phyloP scores from a whole-genome alignment of 2,888 invertebrate species.

The Ochropleura leucogaster region DNA sequence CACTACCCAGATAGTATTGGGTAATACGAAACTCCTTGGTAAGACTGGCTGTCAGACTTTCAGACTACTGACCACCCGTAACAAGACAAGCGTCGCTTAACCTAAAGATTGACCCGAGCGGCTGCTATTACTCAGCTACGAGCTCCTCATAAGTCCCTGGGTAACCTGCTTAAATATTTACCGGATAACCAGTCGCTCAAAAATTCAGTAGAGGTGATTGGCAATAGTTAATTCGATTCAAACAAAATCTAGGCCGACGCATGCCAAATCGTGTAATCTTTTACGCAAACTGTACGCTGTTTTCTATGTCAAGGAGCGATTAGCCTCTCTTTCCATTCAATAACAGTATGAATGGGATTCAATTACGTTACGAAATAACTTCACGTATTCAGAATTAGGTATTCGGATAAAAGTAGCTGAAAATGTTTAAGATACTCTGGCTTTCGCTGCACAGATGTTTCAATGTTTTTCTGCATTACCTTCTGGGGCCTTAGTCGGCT shows the following conservation, averaged over 20 bases:
- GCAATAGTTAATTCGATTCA: slow-evolving; percentile 32
- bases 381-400: background rate
- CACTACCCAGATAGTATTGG: too few species aligned
- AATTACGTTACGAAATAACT: slow-evolving; percentile 63
- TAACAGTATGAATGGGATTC: slow-evolving; percentile 63
- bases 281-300: slow-evolving; percentile 48
- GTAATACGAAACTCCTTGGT: too few species aligned
- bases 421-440: background rate
- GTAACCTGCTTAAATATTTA: background rate
- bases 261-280: slow-evolving; percentile 44
- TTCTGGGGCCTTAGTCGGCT: too few species aligned
- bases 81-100: too few species aligned
- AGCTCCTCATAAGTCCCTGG: background rate
- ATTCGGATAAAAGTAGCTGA: background rate
- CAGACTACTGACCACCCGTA: too few species aligned
- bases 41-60: too few species aligned
- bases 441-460: background rate
- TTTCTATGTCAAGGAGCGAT: slow-evolving; percentile 63
- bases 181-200: background rate
- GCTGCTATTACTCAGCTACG: too few species aligned
- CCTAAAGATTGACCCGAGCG: too few species aligned
- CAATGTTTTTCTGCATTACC: too few species aligned
- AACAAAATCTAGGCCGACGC: slow-evolving; percentile 50
- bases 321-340: slow-evolving; percentile 64
- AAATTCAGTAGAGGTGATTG: background rate